Base-by-base conservation (phyloP, 1,140 invertebrate genomes). In the Tetranychus cinnabarinus region DNA sequence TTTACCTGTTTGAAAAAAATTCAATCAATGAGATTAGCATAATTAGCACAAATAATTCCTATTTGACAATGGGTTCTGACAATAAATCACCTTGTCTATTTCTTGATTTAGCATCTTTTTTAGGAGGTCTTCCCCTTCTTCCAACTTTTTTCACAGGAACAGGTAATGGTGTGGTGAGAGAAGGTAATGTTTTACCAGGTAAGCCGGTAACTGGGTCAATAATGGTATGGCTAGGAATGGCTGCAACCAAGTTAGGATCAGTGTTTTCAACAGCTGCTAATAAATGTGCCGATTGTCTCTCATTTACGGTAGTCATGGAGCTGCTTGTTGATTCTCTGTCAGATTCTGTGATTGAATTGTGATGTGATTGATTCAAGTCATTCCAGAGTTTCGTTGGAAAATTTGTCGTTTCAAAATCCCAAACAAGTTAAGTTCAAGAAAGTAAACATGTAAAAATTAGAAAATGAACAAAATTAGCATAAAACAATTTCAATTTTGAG, bases 121-220 rank as follows among this genome's bases (percentile, higher is more conserved):
- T 67, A 12, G 66, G 66, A 50, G 66, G 66, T 56, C 66, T 59
- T 56, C 66, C 66, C 62, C 66, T 61, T 54, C 66, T 58, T 15
- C 64, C 66, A 50, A 56, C 55, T 36, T 56, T 56, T 56, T 56
- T 56, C 33, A 56, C 55, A 23, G 55, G 55, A 36, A 56, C 34
- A 6, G 55, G 12, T 31, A 56, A 33, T 37, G 55, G 37, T 34
- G 55, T 56, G 10, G 55, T 56, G 8, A 56, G 34, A 13, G 55
- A 10, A 6, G 55, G 35, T 59, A 52, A 35, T n/a, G 48, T n/a
- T 8, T 42, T 33, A 45, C 39, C 31, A 15, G 31, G 15, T 36
- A 52, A 61, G 12, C 13, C 7, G 10, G 39, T 42, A 42, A 42
- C 36, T 46, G 37, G 31, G 34, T 45, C 31, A 33, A 55, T 31